Conservation (phyloP, 2,888 invertebrate species). For the Ophonus ardosiacus region DNA sequence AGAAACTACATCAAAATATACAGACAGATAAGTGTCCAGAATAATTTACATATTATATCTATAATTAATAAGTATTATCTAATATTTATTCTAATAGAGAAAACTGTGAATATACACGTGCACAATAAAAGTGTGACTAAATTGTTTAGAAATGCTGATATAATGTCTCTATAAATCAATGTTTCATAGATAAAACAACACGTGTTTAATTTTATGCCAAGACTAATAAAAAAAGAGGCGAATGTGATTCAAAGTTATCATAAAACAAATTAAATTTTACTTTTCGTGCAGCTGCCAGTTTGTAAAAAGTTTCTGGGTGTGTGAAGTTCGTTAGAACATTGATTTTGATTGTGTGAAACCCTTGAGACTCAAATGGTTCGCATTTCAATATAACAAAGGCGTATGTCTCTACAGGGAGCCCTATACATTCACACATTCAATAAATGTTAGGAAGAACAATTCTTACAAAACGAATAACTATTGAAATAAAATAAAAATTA, state of each 20-base stretch:
- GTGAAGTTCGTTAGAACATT: too few species aligned
- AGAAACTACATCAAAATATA: too few species aligned
- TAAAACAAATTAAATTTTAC: background rate
- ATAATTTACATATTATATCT: background rate
- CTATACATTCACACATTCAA: background rate
- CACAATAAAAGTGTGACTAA: too few species aligned
- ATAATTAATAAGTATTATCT: background rate
- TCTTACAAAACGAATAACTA: too few species aligned
- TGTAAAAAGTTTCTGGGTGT: too few species aligned
- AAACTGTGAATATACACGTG: too few species aligned
- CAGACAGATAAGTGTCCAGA: background rate
- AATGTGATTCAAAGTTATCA: background rate
- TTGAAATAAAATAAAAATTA: too few species aligned
- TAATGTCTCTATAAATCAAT: background rate
- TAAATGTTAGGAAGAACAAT: too few species aligned
- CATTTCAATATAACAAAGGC: background rate
- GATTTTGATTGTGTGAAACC: background rate
- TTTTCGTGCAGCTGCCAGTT: background rate
- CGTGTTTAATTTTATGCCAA: background rate
- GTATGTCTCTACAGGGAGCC: background rate
- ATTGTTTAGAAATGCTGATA: too few species aligned
- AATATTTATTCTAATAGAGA: too few species aligned
- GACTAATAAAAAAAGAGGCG: background rate
- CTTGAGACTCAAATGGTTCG: background rate
- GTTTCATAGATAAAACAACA: background rate